Percentiles rank a stretch among this genome's conserved stretches.
Evolutionary conservation across 2,797 vertebrate genomes (phyloP).

Genomic region (Channa striata): DNA sequence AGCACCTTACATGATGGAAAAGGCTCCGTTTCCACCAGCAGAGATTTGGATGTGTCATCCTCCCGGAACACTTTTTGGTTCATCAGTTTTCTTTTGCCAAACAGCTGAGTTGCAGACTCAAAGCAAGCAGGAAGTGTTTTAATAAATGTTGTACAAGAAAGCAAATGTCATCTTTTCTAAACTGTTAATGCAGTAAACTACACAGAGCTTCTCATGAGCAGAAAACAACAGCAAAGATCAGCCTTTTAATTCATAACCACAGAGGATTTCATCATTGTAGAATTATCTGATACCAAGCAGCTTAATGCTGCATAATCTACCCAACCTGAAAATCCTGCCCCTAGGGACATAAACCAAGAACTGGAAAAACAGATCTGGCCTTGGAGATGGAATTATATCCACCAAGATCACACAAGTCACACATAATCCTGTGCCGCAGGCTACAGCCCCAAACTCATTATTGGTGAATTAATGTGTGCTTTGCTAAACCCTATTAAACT

Average conservation of each 20-base stretch:
- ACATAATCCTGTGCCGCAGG: slow-evolving; percentile 39
- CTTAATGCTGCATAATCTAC: slow-evolving; percentile 80
- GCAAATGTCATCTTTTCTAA: slow-evolving; percentile 25
- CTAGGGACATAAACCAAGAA: slow-evolving; percentile 63
- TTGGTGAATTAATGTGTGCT: slow-evolving; percentile 50
- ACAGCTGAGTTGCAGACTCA: neutral
- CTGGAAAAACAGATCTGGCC: slow-evolving; percentile 49
- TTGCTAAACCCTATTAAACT: slow-evolving; percentile 55
- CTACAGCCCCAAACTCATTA: slow-evolving; percentile 45
- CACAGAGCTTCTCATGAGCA: neutral
- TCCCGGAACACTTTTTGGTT: slow-evolving; percentile 34
- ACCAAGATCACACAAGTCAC: slow-evolving; percentile 55
- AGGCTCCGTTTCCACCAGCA: slow-evolving; percentile 30
- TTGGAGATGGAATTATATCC: slow-evolving; percentile 59
- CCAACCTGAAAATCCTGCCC: slow-evolving; percentile 71
- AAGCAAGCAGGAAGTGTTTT: slow-evolving; percentile 27
- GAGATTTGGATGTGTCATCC: slow-evolving; percentile 44
- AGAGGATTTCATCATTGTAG: slow-evolving; percentile 71
- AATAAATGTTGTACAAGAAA: slow-evolving; percentile 26
- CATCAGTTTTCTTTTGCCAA: slow-evolving; percentile 32
- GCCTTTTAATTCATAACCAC: slow-evolving; percentile 68
- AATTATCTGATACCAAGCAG: slow-evolving; percentile 78
- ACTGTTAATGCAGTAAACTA: slow-evolving; percentile 8
- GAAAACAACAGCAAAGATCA: slow-evolving; percentile 35
- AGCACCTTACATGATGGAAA: slow-evolving; percentile 11